phyloP scores from a whole-genome alignment of 2,113 vertebrate genomes.

The Stomatorhinus ivindoensis region DNA sequence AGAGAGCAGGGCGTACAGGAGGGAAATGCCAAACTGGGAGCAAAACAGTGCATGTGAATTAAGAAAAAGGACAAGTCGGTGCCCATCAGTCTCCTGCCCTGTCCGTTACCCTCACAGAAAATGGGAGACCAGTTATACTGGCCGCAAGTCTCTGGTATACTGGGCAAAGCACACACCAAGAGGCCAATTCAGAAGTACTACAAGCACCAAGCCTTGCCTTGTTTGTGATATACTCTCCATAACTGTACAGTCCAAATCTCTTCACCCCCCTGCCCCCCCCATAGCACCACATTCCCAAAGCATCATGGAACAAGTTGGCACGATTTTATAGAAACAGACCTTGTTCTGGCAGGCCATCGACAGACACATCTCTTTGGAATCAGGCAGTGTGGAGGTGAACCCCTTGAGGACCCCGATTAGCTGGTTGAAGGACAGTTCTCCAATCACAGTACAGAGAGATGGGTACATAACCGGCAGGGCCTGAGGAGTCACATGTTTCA shows the following conservation, averaged over 20 bases:
- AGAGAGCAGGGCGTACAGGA: slow-evolving; percentile 85
- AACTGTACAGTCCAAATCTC: not conserved
- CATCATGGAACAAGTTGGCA: not conserved
- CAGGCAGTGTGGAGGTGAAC: slow-evolving; percentile 51
- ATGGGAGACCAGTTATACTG: not conserved
- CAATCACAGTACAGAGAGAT: slow-evolving; percentile 65
- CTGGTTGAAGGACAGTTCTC: slow-evolving; percentile 70
- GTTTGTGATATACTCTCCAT: not conserved
- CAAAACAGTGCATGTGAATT: not conserved
- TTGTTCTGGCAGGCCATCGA: slow-evolving; percentile 79
- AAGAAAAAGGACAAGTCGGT: not conserved
- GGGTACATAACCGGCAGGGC: slow-evolving; percentile 75
- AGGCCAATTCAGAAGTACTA: not conserved
- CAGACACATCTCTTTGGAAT: slow-evolving; percentile 52
- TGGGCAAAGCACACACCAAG: not conserved
- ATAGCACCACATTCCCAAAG: not conserved
- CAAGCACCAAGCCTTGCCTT: not conserved
- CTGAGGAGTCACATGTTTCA: slow-evolving; percentile 44
- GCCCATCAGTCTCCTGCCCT: not conserved
- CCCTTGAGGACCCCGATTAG: slow-evolving; percentile 72
- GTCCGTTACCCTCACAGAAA: not conserved
- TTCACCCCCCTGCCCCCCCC: accelerated
- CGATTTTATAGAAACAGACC: slow-evolving; percentile 47
- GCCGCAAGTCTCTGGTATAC: not conserved
- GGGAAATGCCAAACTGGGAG: slow-evolving; percentile 81